Evolutionary conservation across 2,113 vertebrate genomes (phyloP).

Genomic region (Pipra filicauda): DNA sequence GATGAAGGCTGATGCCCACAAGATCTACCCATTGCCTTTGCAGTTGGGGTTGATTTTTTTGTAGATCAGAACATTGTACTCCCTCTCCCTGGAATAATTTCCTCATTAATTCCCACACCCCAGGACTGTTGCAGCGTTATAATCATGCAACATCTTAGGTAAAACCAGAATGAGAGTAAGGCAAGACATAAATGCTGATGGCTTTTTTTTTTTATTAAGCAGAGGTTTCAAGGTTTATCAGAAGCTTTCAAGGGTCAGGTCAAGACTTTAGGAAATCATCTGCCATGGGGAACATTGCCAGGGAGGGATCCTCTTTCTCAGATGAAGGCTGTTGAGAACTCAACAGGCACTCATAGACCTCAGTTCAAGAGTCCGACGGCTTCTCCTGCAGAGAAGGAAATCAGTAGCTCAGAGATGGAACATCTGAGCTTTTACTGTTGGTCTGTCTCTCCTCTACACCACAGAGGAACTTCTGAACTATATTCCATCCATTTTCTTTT

Average conservation of each 20-base stretch:
- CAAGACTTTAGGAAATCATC: background rate
- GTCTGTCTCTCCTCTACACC: background rate
- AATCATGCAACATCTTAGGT: background rate
- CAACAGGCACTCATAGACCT: rapidly evolving
- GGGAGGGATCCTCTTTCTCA: background rate
- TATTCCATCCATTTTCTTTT: background rate
- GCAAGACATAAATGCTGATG: background rate
- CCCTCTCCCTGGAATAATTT: background rate
- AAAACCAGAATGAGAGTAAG: background rate
- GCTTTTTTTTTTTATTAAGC: background rate
- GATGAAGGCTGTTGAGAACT: background rate
- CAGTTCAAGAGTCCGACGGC: background rate
- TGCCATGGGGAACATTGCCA: background rate
- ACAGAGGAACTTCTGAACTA: background rate
- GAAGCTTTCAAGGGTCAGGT: background rate
- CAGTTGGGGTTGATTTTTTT: background rate
- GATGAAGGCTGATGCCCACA: background rate
- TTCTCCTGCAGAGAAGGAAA: background rate
- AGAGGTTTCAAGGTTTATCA: background rate
- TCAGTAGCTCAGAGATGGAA: background rate
- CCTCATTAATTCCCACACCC: background rate
- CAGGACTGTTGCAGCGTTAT: background rate
- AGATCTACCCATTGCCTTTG: background rate
- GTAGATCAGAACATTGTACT: background rate
- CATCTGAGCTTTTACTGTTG: background rate